A percentile compares a stretch with the other conserved stretches of the same genome.
These are phyloP conservation scores for Troides helena DNA, from an alignment of 2,888 invertebrate genomes.

Conservation along the genomic window DNA sequence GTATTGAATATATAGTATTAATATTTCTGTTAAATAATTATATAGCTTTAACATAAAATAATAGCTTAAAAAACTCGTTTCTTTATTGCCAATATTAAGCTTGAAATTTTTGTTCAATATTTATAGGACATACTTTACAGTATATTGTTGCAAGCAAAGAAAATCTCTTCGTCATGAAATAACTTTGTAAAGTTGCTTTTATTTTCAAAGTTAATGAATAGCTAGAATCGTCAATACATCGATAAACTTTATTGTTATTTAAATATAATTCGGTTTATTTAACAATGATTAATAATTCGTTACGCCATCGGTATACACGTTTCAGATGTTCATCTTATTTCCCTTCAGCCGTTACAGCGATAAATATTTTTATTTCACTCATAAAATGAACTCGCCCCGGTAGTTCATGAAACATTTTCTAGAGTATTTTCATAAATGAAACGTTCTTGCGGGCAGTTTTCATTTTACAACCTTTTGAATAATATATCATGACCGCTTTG, in stretches of 20 bases:
- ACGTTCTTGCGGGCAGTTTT: constrained; percentile 41
- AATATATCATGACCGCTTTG: constrained; percentile 43
- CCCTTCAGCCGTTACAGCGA: constrained; percentile 12
- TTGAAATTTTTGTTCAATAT: too few relatives aligned
- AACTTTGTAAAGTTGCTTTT: too few relatives aligned
- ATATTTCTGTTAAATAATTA: too few relatives aligned
- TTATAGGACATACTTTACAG: too few relatives aligned
- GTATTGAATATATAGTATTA: too few relatives aligned
- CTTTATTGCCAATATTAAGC: too few relatives aligned
- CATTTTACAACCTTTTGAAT: constrained; percentile 44
- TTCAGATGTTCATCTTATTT: constrained; percentile 13
- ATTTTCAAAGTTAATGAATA: too few relatives aligned
- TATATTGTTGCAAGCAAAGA: too few relatives aligned
- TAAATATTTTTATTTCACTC: constrained; percentile 22
- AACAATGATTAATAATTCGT: constrained; percentile 7
- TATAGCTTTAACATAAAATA: too few relatives aligned
- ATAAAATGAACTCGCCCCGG: constrained; percentile 25
- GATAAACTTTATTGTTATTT: neutral
- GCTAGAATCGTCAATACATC: neutral
- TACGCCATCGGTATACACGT: constrained; percentile 10
- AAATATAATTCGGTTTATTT: neutral
- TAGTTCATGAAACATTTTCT: constrained; percentile 33
- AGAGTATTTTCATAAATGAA: constrained; percentile 42
- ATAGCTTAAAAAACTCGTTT: too few relatives aligned
- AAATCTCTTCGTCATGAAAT: too few relatives aligned